phyloP scores from a whole-genome alignment of 2,113 vertebrate species.

The Jaculus jaculus region DNA sequence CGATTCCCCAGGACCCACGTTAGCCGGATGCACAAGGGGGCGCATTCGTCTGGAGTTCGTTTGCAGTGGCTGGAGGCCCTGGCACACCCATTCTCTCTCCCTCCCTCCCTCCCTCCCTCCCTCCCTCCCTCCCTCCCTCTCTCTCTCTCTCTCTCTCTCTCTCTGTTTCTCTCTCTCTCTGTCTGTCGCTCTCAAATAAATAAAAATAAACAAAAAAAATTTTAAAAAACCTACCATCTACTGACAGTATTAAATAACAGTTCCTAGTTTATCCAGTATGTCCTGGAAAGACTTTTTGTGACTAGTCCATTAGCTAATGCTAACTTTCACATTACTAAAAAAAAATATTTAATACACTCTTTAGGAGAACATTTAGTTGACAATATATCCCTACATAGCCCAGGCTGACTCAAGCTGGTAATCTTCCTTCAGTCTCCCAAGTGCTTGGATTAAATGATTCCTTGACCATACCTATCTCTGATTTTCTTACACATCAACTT shows the following conservation, averaged over 20 bases:
- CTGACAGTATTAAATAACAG: not conserved
- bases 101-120: too few relatives aligned
- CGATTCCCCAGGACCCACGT: too few relatives aligned
- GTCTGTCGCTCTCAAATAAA: too few relatives aligned
- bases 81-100: too few relatives aligned
- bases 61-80: too few relatives aligned
- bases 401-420: not conserved
- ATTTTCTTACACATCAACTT: not conserved
- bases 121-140: too few relatives aligned
- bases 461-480: not conserved
- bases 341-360: not conserved
- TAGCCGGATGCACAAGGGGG: too few relatives aligned
- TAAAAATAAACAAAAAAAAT: too few relatives aligned
- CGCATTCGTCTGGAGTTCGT: too few relatives aligned
- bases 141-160: too few relatives aligned
- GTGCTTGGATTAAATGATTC: not conserved
- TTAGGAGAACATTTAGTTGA: not conserved
- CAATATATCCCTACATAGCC: not conserved
- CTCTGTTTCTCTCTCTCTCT: too few relatives aligned
- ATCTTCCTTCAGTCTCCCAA: not conserved
- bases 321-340: slow-evolving; percentile 33
- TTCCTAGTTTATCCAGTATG: not conserved
- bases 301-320: slow-evolving; percentile 8
- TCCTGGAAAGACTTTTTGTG: slow-evolving; percentile 2
- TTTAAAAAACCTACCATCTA: not conserved